Evolutionary conservation across 2,113 vertebrate species (phyloP), one percentile per base, ranked within the genome.

Genomic region (Theropithecus gelada): DNA sequence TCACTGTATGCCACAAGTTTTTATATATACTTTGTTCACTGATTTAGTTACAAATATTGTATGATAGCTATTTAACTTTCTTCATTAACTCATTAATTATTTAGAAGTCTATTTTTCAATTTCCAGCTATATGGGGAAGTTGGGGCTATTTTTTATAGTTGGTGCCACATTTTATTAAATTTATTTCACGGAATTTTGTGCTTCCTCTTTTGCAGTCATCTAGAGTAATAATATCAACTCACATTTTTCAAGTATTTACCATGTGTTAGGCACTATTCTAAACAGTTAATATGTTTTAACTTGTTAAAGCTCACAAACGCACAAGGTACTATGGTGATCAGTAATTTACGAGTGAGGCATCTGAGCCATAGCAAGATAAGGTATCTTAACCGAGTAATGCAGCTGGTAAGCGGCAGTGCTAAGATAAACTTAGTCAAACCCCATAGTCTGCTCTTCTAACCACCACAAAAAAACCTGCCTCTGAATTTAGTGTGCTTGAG

Each of bases 51-150:
- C 89, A 85, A 97, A 96, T 97, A 90, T 79, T 85, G 48, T 66
- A 68, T 94, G 61, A 81, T 86, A 96, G 82, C 57, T 91, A 85
- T 81, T 96, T 96, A 93, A 86, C 38, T 92, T 91, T 86, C 88
- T 93, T 97, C 84, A 76, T 57, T 96, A 75, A 94, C n/a, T 94
- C 27, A 75, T 90, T 22, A 90, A 94, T 96, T 96, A 95, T 95
- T 97, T 45, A 95, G 35, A 96, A 89, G 66, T 3, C 61, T 88
- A 85, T 76, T 96, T 97, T 83, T 93, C 81, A 70, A 85, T 91
- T 88, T 95, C 57, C 22, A 94, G 38, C 57, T 72, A 17, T n/a
- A 75, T 23, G 27, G 73, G 23, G 80, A 85, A 80, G 20, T 76
- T 22, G 70, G 48, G 18, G 52, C 22, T 80, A 55, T 61, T 96